Conservation (phyloP, 2,113 vertebrate genomes). For the Python bivittatus region DNA sequence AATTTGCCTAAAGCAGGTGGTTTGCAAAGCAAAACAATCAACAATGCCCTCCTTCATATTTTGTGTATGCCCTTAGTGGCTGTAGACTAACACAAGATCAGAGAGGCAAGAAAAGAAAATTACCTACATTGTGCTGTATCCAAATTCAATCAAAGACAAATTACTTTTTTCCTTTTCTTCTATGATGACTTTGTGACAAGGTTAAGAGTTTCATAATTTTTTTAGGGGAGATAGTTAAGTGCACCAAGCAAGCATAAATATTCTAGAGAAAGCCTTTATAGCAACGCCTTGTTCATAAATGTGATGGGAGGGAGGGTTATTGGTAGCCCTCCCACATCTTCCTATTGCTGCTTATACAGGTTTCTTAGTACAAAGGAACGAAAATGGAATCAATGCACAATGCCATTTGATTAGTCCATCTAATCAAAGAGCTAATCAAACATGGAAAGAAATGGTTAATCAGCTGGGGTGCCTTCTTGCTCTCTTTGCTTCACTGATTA, state of each 20-base stretch:
- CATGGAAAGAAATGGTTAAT: neutral
- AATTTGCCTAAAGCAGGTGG: neutral
- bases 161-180: neutral
- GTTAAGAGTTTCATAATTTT: neutral
- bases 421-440: neutral
- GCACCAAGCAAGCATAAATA: neutral
- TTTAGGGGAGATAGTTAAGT: neutral
- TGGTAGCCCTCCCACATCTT: neutral
- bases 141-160: neutral
- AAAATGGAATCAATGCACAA: neutral
- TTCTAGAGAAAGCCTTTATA: neutral
- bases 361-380: neutral
- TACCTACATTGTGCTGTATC: neutral
- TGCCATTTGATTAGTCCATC: neutral
- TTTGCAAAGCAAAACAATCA: neutral
- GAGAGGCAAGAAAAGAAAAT: neutral
- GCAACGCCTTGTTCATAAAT: neutral
- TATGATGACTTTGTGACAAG: neutral
- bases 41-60: neutral
- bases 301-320: neutral
- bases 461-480: neutral
- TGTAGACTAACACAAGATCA: neutral
- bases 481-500: neutral
- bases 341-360: neutral
- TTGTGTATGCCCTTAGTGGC: neutral